Base-by-base conservation (phyloP, 92 coral and sea anemone genomes). In the Heteractis magnifica region DNA sequence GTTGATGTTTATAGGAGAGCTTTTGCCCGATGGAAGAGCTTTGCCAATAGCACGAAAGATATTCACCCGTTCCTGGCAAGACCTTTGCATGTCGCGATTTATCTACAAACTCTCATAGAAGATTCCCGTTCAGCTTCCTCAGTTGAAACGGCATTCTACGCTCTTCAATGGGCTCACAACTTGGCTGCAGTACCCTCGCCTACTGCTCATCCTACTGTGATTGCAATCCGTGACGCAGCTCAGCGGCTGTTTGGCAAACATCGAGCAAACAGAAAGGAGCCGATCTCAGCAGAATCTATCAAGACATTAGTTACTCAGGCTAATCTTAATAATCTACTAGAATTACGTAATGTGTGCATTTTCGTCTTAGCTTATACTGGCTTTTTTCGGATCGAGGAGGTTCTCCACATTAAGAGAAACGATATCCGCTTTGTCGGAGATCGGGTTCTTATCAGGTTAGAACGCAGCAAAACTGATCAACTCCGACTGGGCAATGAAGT, bases 61-160 rank as follows among this genome's bases (percentile, higher is more conserved):
- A 70, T 86, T 65, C 56, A 60, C 44, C 76, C 53, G 52, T 82
- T 89, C 52, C 89, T 89, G 68, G 87, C 79, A 55, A 62, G 68
- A 51, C 82, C 87, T 4, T 65, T 73, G 49, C 76, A 81, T 79
- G 77, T 86, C 10, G 91, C 89, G 62, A 48, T 89, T 70, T 85
- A 89, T 77, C 73, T 89, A 56, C 87, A 89, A 86, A 75, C 78
- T 76, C 49, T 89, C 20, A 18, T 89, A 58, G 89, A 77, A 52
- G 79, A 76, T 53, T 70, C 75, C 53, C 70, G 75, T 50, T 87
- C 90, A 59, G 55, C 76, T 52, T 78, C 85, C 34, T 51, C 81
- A 55, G 87, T 89, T 52, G 90, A 89, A 60, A 52, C 84, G 53
- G 92, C 92, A 48, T 86, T 86, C 82, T 89, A 89, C 80, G 85